phyloP scores from a whole-genome alignment of 1,140 invertebrate species.

The Lasioglossum albipes region DNA sequence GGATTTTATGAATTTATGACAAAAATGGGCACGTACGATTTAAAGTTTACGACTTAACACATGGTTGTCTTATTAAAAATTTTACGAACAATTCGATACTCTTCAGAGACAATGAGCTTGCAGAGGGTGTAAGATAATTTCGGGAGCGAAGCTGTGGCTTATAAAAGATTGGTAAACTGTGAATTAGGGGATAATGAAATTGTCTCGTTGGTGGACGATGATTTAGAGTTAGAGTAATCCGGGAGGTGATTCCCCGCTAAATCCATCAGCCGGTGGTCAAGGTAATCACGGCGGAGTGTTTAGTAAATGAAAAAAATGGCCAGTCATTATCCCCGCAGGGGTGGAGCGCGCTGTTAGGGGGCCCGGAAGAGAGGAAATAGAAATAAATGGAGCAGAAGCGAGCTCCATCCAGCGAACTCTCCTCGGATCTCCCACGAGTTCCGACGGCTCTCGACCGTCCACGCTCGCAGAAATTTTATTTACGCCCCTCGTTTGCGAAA shows the following conservation, averaged over 20 bases:
- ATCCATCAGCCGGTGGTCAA: background rate
- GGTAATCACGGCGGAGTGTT: background rate
- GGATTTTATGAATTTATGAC: too few relatives aligned
- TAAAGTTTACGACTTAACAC: too few relatives aligned
- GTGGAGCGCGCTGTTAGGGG: constrained; percentile 4
- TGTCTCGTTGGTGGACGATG: too few relatives aligned
- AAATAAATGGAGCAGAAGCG: constrained; percentile 54
- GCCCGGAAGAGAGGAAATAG: constrained; percentile 41
- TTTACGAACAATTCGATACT: too few relatives aligned
- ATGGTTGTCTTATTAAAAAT: too few relatives aligned
- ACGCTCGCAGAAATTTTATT: background rate
- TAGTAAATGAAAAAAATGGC: constrained; percentile 26
- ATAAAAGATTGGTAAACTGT: too few relatives aligned
- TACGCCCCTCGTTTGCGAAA: background rate
- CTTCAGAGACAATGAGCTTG: too few relatives aligned
- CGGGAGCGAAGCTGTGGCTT: too few relatives aligned
- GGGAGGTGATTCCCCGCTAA: background rate
- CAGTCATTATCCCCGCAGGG: constrained; percentile 30
- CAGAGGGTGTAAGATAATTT: too few relatives aligned
- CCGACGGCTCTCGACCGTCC: background rate
- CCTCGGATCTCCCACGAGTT: background rate
- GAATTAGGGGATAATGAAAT: too few relatives aligned
- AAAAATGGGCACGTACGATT: too few relatives aligned
- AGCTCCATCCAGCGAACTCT: constrained; percentile 19
- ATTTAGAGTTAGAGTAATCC: background rate